Conservation (phyloP, 2,888 invertebrate species). For the Pasiphila rectangulata region DNA sequence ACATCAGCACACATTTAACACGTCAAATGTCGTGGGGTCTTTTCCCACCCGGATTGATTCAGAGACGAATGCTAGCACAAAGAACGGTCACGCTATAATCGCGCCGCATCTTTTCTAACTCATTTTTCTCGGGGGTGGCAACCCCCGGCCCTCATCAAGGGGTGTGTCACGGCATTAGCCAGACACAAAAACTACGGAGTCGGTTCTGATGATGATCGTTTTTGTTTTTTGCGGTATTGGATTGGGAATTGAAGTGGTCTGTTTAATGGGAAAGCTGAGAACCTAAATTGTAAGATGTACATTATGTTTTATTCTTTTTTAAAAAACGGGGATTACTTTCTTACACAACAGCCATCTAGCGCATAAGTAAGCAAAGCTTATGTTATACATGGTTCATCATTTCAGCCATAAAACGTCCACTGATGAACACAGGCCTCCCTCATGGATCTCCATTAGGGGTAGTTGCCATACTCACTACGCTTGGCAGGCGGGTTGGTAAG, state of each 20-base stretch:
- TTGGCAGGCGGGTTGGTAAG: no score
- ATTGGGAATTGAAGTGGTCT: conserved; percentile 30
- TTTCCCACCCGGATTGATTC: conserved; percentile 69
- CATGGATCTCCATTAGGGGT: no score
- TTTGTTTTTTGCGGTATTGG: conserved; percentile 41
- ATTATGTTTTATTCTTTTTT: no score
- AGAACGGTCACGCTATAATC: conserved; percentile 75
- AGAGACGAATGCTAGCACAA: conserved; percentile 69
- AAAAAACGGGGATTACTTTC: no score
- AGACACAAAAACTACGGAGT: conserved; percentile 79
- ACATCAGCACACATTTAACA: background rate
- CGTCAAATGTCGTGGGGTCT: conserved; percentile 24
- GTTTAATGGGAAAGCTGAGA: background rate
- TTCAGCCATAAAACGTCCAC: no score
- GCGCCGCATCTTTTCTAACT: conserved; percentile 81
- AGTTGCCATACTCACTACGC: no score
- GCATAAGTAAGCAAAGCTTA: no score
- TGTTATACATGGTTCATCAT: no score
- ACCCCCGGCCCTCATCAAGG: conserved; percentile 57
- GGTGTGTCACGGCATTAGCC: conserved; percentile 79
- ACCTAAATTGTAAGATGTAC: background rate
- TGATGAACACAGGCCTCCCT: no score
- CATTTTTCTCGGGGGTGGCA: conserved; percentile 76
- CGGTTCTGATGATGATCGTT: conserved; percentile 67
- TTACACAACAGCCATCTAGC: no score